Percentiles rank a stretch among this genome's conserved stretches.
Evolutionary conservation across 2,888 invertebrate genomes (phyloP).

Genomic region (Tiliacea aurago): DNA sequence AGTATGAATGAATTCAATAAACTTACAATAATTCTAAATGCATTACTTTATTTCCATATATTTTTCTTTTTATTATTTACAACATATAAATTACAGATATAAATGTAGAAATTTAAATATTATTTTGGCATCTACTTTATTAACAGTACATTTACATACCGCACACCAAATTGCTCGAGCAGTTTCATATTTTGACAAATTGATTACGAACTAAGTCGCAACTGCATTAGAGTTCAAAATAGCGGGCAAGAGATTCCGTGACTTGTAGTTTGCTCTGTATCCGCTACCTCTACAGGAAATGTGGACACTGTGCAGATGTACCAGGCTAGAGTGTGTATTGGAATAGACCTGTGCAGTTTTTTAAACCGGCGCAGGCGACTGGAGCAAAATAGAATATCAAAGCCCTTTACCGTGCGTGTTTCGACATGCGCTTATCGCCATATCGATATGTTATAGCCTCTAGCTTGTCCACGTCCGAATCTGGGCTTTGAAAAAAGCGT

Average conservation of each 20-base stretch:
- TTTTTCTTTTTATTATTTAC: neutral
- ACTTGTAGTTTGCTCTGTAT: neutral
- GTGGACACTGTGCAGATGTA: neutral
- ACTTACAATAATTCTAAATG: neutral
- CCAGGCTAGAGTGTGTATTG: no score
- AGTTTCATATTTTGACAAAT: neutral
- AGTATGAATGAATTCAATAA: neutral
- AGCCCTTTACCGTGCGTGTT: no score
- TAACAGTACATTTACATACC: neutral
- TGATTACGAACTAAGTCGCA: neutral
- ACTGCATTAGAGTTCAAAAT: neutral
- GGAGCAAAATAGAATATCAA: neutral
- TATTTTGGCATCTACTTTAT: neutral
- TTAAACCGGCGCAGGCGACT: neutral
- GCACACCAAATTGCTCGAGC: neutral
- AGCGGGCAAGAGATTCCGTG: neutral
- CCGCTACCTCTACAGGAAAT: neutral
- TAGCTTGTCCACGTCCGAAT: no score
- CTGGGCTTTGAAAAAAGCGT: no score
- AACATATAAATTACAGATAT: neutral
- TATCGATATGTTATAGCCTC: no score
- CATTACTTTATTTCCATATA: neutral
- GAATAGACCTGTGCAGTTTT: neutral
- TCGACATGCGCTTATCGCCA: no score
- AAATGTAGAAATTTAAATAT: neutral